Evolutionary conservation across 2,113 vertebrate genomes (phyloP).

Genomic region (Chaetops frenatus): DNA sequence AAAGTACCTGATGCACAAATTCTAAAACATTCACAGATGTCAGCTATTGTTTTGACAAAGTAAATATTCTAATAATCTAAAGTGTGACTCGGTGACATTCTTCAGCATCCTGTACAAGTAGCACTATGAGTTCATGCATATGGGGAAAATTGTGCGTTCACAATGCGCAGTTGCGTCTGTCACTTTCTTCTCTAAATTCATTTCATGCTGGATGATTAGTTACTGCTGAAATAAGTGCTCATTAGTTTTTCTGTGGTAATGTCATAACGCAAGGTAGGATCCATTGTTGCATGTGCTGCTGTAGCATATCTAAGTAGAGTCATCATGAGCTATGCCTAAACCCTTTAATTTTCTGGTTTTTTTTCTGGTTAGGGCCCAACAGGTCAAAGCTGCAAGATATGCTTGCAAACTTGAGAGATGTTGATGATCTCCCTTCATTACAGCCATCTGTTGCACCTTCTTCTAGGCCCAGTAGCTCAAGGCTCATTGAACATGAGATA

Average conservation of each 20-base stretch:
- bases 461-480: constrained; percentile 82
- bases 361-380: constrained; percentile 84
- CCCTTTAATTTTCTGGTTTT: constrained; percentile 17
- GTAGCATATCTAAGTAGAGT: neutral
- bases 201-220: constrained; percentile 55
- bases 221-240: constrained; percentile 41
- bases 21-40: constrained; percentile 19
- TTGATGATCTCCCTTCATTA: constrained; percentile 90
- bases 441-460: constrained; percentile 88
- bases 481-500: constrained; percentile 87
- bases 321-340: constrained; percentile 16
- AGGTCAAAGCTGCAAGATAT: constrained; percentile 98
- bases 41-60: constrained; percentile 12
- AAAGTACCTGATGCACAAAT: constrained; percentile 35
- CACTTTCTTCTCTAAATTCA: constrained; percentile 56
- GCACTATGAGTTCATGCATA: neutral
- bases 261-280: constrained; percentile 15
- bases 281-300: constrained; percentile 48
- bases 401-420: constrained; percentile 96
- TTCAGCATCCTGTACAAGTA: constrained; percentile 41
- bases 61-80: constrained; percentile 20
- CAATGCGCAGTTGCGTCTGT: constrained; percentile 43
- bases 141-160: neutral
- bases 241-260: constrained; percentile 33
- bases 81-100: constrained; percentile 9